These are phyloP conservation scores for Pogonocichla stellata DNA, from an alignment of 2,113 vertebrate species.

Conservation along the genomic window DNA sequence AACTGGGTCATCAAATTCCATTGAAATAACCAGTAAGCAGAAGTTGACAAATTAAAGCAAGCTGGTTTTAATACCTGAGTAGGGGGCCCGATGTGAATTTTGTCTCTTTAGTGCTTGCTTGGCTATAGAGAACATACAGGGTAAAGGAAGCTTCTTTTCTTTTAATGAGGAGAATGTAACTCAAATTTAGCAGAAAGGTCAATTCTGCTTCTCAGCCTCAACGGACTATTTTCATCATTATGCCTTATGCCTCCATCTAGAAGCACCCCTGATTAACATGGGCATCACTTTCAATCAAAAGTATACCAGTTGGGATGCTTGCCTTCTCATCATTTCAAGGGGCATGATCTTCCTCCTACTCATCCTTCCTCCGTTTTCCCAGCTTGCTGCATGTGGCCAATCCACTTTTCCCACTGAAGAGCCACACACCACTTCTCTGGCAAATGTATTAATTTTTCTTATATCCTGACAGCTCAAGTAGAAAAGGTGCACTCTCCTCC, in stretches of 20 bases:
- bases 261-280: not conserved
- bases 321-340: not conserved
- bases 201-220: not conserved
- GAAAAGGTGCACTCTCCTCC: constrained; percentile 16
- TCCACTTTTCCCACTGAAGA: not conserved
- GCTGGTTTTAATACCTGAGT: not conserved
- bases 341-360: not conserved
- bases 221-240: not conserved
- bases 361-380: not conserved
- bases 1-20: not conserved
- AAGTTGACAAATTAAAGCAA: not conserved
- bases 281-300: constrained; percentile 8
- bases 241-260: not conserved
- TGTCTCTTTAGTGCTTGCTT: not conserved
- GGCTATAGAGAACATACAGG: not conserved
- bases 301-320: not conserved
- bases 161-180: not conserved
- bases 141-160: not conserved
- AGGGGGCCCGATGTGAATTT: not conserved
- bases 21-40: not conserved
- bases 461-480: not conserved
- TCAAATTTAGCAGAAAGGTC: not conserved
- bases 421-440: not conserved
- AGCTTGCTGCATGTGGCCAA: not conserved
- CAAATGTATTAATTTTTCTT: not conserved